phyloP scores from a whole-genome alignment of 2,888 invertebrate genomes.

The Embidobia sp. region DNA sequence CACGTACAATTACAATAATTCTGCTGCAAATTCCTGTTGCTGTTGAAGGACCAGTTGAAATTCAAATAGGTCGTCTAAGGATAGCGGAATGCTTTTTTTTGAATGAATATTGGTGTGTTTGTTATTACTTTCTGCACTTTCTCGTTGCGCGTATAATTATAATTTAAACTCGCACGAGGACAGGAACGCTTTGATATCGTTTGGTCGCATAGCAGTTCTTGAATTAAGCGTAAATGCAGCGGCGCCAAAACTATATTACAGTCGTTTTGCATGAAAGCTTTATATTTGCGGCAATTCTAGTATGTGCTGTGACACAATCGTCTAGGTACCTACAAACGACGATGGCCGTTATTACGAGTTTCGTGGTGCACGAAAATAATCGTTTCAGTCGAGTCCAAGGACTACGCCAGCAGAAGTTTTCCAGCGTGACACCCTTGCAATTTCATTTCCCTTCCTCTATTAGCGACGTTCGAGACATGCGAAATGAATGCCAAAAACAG shows the following conservation, averaged over 20 bases:
- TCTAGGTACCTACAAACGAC: conserved; percentile 43
- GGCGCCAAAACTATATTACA: conserved; percentile 49
- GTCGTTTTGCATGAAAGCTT: conserved; percentile 56
- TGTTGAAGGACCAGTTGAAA: background rate
- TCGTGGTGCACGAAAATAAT: conserved; percentile 55
- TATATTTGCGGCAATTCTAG: conserved; percentile 42
- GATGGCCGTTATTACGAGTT: conserved; percentile 62
- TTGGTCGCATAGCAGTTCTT: conserved; percentile 31
- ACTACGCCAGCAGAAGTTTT: conserved; percentile 66
- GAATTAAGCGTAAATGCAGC: conserved; percentile 43
- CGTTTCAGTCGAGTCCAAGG: conserved; percentile 45
- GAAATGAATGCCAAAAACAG: conserved; percentile 20
- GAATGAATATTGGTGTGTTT: background rate
- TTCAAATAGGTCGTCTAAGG: background rate
- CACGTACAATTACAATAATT: no score
- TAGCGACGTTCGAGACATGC: conserved; percentile 22
- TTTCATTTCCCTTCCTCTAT: conserved; percentile 38
- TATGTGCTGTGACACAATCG: conserved; percentile 35
- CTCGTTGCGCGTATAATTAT: conserved; percentile 33
- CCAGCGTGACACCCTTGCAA: conserved; percentile 56
- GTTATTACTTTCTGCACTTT: conserved; percentile 18
- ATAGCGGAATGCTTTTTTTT: background rate
- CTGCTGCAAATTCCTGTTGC: no score
- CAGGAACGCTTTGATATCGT: conserved; percentile 36
- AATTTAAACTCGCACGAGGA: conserved; percentile 26